These are phyloP conservation scores for Athene cunicularia DNA, from an alignment of 2,113 vertebrate genomes.

Conservation along the genomic window DNA sequence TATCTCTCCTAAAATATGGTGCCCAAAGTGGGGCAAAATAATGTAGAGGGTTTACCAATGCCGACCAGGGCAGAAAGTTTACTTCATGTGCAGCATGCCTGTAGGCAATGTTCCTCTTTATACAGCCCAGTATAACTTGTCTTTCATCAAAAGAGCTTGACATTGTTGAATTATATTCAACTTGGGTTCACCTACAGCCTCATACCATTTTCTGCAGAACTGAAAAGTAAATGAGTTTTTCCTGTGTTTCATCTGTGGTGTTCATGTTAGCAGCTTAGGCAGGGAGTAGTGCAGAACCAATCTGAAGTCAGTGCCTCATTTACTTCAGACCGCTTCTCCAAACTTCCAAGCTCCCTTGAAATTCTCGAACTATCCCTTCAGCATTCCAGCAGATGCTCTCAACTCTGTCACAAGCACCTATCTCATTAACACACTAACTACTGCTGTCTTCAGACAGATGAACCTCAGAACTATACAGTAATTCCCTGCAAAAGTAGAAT, in stretches of 20 bases:
- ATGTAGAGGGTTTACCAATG: not conserved
- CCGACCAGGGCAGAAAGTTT: not conserved
- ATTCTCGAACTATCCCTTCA: not conserved
- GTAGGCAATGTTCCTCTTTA: not conserved
- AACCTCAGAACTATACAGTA: not conserved
- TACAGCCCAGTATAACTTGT: not conserved
- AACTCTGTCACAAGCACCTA: not conserved
- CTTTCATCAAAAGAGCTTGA: not conserved
- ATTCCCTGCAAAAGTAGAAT: not conserved
- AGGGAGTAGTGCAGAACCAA: not conserved
- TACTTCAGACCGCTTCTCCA: not conserved
- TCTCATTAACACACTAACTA: not conserved
- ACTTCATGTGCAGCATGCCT: not conserved
- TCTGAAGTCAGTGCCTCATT: not conserved
- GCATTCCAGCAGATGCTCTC: not conserved
- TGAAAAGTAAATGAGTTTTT: not conserved
- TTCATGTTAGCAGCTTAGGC: not conserved
- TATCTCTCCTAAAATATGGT: not conserved
- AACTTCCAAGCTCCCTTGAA: not conserved
- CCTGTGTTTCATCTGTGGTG: not conserved
- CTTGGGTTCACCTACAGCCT: not conserved
- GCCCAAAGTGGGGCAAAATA: not conserved
- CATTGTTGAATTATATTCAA: not conserved
- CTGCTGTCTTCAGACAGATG: not conserved
- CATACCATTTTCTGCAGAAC: not conserved